phyloP scores from a whole-genome alignment of 2,113 vertebrate genomes.

The Mormyrus iriodes region DNA sequence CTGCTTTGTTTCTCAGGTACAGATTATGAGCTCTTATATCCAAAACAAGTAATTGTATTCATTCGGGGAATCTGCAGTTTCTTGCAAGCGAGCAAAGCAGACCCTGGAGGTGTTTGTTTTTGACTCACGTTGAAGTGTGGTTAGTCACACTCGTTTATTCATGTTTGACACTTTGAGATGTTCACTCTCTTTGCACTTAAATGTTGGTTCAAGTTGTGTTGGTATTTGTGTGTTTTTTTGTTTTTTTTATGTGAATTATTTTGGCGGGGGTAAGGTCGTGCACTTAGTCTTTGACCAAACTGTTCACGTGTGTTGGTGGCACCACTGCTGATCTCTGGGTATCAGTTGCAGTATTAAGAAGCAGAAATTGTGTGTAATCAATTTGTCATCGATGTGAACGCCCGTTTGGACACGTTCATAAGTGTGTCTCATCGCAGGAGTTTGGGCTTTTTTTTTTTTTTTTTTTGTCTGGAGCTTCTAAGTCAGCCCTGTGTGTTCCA shows the following conservation, averaged over 20 bases:
- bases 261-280: neutral
- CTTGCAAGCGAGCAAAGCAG: neutral
- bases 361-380: neutral
- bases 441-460: too few species aligned
- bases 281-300: neutral
- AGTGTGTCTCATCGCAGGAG: neutral
- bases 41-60: neutral
- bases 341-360: neutral
- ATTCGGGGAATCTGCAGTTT: neutral
- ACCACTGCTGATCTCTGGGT: neutral
- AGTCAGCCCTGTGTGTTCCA: neutral
- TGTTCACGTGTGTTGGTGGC: neutral
- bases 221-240: neutral
- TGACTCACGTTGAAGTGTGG: neutral
- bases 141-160: too few species aligned
- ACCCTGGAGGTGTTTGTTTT: neutral
- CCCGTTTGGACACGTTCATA: neutral
- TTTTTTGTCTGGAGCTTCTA: too few species aligned
- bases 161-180: neutral
- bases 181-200: conserved; percentile 5
- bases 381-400: neutral
- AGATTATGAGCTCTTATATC: conserved; percentile 15
- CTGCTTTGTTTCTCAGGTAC: neutral
- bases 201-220: neutral
- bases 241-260: neutral